Conservation (phyloP, 2,113 vertebrate genomes). For the Conger conger region DNA sequence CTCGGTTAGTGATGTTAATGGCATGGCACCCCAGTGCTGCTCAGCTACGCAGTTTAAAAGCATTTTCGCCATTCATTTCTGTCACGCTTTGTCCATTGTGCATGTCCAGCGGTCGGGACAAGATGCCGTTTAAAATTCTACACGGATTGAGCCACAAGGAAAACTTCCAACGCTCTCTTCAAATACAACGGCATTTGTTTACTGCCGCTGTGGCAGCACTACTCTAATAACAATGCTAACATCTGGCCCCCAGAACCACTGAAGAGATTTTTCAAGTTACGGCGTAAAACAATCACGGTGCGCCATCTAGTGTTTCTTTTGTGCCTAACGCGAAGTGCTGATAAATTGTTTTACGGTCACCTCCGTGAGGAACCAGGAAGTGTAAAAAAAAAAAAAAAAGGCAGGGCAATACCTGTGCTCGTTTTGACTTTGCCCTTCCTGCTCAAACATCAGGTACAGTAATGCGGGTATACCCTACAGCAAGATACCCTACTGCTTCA, state of each 20-base stretch:
- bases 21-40: not conserved
- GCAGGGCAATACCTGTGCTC: too few relatives aligned
- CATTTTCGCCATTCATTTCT: not conserved
- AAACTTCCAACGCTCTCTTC: not conserved
- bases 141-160: not conserved
- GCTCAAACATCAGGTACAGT: too few relatives aligned
- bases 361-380: too few relatives aligned
- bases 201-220: not conserved
- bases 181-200: not conserved
- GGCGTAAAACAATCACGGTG: not conserved
- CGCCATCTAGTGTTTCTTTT: slow-evolving; percentile 27
- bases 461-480: too few relatives aligned
- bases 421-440: too few relatives aligned
- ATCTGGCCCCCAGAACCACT: not conserved
- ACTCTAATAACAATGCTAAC: not conserved
- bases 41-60: not conserved
- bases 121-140: not conserved
- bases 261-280: not conserved
- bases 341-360: not conserved
- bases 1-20: too few relatives aligned
- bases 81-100: not conserved
- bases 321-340: not conserved
- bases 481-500: too few relatives aligned
- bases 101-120: not conserved
- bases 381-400: too few relatives aligned